Evolutionary conservation across 2,113 vertebrate genomes (phyloP).

Genomic region (Scolopax mira): DNA sequence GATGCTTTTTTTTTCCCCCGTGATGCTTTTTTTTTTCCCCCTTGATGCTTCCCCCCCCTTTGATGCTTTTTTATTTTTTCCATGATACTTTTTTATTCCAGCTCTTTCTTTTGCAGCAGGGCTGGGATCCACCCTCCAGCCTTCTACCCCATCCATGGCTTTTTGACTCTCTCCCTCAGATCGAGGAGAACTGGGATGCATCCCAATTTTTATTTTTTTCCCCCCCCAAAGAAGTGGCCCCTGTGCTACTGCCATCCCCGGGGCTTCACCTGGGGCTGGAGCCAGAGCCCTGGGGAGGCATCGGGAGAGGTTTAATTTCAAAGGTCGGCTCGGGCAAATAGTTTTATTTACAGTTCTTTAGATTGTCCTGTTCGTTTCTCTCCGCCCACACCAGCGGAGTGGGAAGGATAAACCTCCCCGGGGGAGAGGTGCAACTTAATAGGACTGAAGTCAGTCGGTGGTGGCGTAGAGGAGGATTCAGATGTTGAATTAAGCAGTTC

Average conservation of each 20-base stretch:
- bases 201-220: too few species aligned
- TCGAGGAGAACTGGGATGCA: background rate
- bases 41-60: too few species aligned
- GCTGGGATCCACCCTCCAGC: background rate
- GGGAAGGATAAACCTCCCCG: background rate
- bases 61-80: too few species aligned
- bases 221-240: too few species aligned
- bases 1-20: too few species aligned
- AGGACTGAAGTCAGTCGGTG: background rate
- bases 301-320: constrained; percentile 44
- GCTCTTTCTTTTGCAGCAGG: background rate
- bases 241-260: background rate
- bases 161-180: background rate
- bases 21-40: too few species aligned
- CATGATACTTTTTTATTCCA: background rate
- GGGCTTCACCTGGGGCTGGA: constrained; percentile 12
- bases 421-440: background rate
- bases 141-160: background rate
- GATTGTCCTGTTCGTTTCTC: constrained; percentile 23
- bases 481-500: background rate
- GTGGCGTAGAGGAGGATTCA: background rate
- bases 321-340: constrained; percentile 61
- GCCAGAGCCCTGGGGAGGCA: background rate
- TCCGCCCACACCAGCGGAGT: background rate
- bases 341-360: constrained; percentile 59